Evolutionary conservation across 1,140 invertebrate species (phyloP), one percentile per base, ranked within the genome.

Genomic region (Calosoma granatense): DNA sequence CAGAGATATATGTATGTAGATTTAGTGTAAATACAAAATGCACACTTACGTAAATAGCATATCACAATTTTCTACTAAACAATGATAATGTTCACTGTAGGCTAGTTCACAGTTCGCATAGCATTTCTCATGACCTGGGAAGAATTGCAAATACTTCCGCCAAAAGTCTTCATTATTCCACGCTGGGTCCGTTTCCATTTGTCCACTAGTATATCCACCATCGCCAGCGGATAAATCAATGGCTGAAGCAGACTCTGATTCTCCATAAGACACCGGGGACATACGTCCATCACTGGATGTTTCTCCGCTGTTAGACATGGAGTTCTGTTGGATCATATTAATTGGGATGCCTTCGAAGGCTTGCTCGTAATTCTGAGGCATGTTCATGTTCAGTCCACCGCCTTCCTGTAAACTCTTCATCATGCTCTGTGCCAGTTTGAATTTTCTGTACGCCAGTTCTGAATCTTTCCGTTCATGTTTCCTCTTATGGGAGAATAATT

Each of bases 401-500:
- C 67, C 66, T 22, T 70, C 69, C 39, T 67, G 59, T 22, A 72
- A 57, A n/a, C 62, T 72, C 55, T 69, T 70, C 66, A 72, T 70
- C 70, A 72, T 72, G 52, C 69, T 71, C 61, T 73, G 70, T 11
- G 72, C 68, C 17, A 65, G 56, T 62, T 88, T 88, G 71, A 86
- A 89, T 67, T 88, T 88, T 52, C 87, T 72, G 71, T 91, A 90
- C 1, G 87, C 86, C 56, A 90, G 67, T 64, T 95, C 92, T 2
- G 87, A 88, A 61, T 95, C 92, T 67, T 91, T 86, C 15, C 92
- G 80, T 71, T 98, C 95, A 71, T 98, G 96, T 72, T 97, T 98
- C 39, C 94, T 82, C 73, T 97, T 98, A 72, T 98, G 96, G 1
- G 94, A 94, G 70, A 96, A 93, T n/a, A 98, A 82, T 68, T 98